Percentiles rank a stretch among this genome's conserved stretches.
phyloP scores from a whole-genome alignment of 35 echinoderm and acorn worm genomes.

The Lytechinus variegatus region DNA sequence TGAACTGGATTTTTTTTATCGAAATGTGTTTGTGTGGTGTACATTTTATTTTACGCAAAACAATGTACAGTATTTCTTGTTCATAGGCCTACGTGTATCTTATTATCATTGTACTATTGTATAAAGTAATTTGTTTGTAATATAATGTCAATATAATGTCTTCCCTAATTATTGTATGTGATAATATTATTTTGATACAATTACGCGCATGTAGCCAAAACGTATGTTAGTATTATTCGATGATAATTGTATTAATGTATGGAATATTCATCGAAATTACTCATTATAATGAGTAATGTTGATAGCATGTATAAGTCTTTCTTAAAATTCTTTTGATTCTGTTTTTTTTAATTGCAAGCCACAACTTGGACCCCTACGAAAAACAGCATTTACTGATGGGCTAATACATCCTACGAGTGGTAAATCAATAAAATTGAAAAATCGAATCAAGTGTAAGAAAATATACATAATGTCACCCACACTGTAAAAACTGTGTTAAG shows the following conservation, averaged over 20 bases:
- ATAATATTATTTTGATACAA: not conserved
- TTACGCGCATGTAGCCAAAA: slow-evolving; percentile 4
- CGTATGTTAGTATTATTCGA: not conserved
- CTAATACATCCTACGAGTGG: no score
- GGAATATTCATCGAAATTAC: not conserved
- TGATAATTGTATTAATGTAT: not conserved
- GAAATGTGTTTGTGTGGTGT: slow-evolving; percentile 2
- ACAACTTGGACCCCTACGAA: no score
- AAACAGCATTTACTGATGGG: no score
- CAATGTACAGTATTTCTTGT: slow-evolving; percentile 11
- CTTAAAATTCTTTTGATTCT: no score
- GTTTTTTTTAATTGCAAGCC: no score
- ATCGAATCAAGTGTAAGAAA: no score
- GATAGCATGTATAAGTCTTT: no score
- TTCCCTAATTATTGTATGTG: not conserved
- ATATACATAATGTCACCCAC: no score
- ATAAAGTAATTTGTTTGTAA: not conserved
- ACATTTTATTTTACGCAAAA: not conserved
- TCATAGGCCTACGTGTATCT: not conserved
- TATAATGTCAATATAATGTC: not conserved
- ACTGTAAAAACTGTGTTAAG: no score
- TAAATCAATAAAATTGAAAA: no score
- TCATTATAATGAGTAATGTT: no score
- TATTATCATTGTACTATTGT: not conserved
- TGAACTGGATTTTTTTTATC: not conserved